Conservation (phyloP, 2,113 vertebrate genomes). For the Thermophis baileyi region DNA sequence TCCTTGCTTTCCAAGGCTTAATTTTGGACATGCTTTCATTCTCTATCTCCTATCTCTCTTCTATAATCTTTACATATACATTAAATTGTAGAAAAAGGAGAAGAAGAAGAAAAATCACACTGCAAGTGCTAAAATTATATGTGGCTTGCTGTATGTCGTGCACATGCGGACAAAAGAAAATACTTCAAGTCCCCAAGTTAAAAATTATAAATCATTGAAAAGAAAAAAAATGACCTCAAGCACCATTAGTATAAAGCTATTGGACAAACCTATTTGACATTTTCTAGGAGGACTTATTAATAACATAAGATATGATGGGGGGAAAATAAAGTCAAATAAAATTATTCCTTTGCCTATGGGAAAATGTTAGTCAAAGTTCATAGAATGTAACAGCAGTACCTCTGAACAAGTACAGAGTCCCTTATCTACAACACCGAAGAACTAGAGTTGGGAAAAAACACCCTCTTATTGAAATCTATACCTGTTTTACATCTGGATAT, state of each 20-base stretch:
- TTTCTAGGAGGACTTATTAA: neutral
- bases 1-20: neutral
- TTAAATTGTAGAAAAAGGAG: neutral
- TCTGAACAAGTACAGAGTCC: neutral
- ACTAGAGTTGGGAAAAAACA: neutral
- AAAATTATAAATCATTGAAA: neutral
- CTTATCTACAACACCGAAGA: neutral
- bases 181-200: neutral
- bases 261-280: neutral
- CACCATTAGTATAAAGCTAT: neutral
- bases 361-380: neutral
- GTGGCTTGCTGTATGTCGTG: neutral
- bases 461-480: neutral
- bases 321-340: neutral
- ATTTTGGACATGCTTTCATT: constrained; percentile 19
- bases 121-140: neutral
- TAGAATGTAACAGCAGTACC: neutral
- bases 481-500: neutral
- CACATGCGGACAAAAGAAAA: neutral
- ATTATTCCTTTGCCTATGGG: neutral
- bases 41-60: neutral
- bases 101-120: neutral
- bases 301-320: neutral
- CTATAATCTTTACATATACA: neutral
- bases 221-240: neutral